Evolutionary conservation across 2,888 invertebrate species (phyloP).

Genomic region (Lepeophtheirus nordmannii): DNA sequence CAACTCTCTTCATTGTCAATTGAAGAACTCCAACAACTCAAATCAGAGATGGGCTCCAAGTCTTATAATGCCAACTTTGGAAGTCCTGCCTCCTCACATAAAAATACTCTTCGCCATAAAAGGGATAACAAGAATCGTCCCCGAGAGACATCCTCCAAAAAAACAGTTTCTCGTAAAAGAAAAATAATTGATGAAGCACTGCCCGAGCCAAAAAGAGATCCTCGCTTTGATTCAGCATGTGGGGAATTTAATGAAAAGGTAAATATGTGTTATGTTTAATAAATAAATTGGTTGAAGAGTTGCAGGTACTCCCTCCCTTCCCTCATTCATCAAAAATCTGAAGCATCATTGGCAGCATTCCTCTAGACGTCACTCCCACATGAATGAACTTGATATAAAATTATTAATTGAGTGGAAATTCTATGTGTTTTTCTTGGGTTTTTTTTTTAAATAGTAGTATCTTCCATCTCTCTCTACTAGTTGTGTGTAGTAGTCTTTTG

Average conservation of each 20-base stretch:
- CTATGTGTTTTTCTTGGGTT: too few relatives aligned
- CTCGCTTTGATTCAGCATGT: conserved; percentile 12
- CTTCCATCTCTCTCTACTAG: too few relatives aligned
- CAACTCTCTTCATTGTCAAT: conserved; percentile 8
- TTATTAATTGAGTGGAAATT: too few relatives aligned
- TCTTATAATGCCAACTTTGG: background rate
- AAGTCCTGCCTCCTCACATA: background rate
- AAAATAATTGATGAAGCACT: background rate
- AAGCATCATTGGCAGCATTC: too few relatives aligned
- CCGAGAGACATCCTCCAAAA: conserved; percentile 6
- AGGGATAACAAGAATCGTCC: conserved; percentile 21
- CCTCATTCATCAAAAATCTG: too few relatives aligned
- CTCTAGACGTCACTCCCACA: too few relatives aligned
- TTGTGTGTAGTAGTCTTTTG: too few relatives aligned
- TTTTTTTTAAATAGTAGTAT: too few relatives aligned
- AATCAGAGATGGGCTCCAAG: conserved; percentile 9
- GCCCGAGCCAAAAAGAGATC: conserved; percentile 9
- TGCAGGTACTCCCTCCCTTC: too few relatives aligned
- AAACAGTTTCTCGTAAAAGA: background rate
- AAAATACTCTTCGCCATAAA: background rate
- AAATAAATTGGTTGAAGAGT: background rate
- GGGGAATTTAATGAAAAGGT: conserved; percentile 12
- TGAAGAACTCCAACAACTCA: conserved; percentile 8
- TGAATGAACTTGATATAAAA: too few relatives aligned
- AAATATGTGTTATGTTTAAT: background rate